Evolutionary conservation across 2,113 vertebrate genomes (phyloP).

Genomic region (Platycercus adscitus): DNA sequence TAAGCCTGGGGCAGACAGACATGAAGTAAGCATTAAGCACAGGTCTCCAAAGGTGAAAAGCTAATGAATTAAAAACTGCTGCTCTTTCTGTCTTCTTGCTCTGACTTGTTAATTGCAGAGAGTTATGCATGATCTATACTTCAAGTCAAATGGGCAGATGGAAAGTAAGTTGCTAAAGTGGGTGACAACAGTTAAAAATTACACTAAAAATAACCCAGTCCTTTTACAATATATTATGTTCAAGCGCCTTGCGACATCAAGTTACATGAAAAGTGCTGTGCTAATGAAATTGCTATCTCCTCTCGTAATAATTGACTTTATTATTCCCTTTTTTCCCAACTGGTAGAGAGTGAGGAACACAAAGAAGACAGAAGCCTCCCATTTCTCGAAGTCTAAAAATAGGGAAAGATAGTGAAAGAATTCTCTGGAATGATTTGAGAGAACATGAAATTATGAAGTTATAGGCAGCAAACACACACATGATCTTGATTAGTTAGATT

Average conservation of each 20-base stretch:
- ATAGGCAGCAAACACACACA: background rate
- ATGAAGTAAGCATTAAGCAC: constrained; percentile 40
- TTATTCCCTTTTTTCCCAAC: background rate
- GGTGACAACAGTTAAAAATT: constrained; percentile 12
- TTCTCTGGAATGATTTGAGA: background rate
- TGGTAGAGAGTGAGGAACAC: background rate
- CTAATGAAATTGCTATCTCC: constrained; percentile 29
- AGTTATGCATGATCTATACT: constrained; percentile 6
- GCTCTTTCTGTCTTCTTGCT: background rate
- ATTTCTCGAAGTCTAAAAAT: background rate
- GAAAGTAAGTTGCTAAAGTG: constrained; percentile 21
- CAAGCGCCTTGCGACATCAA: background rate
- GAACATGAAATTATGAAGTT: background rate
- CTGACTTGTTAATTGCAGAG: constrained; percentile 27
- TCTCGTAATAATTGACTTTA: background rate
- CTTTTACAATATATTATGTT: constrained; percentile 37
- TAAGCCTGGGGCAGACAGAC: background rate
- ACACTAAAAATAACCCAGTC: background rate
- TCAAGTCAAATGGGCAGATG: background rate
- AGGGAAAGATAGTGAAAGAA: background rate
- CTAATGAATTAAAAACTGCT: constrained; percentile 35
- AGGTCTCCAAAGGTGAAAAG: constrained; percentile 4
- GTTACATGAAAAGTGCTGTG: background rate
- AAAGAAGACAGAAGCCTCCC: background rate
- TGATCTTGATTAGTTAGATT: background rate